phyloP scores from a whole-genome alignment of 2,797 vertebrate species.

The Rousettus madagascariensis region DNA sequence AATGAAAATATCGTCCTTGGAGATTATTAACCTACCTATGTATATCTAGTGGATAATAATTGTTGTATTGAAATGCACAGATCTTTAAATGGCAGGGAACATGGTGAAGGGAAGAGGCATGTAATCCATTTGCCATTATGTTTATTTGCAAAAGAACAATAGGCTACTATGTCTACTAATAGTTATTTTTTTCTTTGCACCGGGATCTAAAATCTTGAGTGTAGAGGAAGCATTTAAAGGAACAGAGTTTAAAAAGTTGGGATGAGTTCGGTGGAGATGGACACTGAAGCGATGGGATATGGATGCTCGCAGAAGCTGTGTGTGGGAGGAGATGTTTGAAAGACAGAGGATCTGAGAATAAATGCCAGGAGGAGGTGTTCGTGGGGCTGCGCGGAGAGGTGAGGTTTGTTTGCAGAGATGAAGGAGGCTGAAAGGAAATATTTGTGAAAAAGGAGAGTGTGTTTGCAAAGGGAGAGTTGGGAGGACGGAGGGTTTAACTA shows the following conservation, averaged over 20 bases:
- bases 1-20: neutral
- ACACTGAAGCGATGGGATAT: neutral
- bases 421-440: neutral
- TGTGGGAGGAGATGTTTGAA: neutral
- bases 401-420: conserved; percentile 31
- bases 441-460: conserved; percentile 44
- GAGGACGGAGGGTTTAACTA: neutral
- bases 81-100: conserved; percentile 30
- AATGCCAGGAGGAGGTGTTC: neutral
- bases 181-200: neutral
- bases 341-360: neutral
- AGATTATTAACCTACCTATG: neutral
- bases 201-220: neutral
- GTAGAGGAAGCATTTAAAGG: conserved; percentile 15
- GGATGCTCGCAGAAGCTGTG: neutral
- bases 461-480: conserved; percentile 10
- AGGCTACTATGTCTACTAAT: neutral
- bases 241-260: neutral
- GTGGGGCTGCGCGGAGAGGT: neutral
- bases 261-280: neutral
- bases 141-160: conserved; percentile 42
- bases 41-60: conserved; percentile 7
- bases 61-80: neutral
- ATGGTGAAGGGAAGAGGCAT: neutral
- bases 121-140: neutral